These are phyloP conservation scores for Ariolimax columbianus DNA, from an alignment of 2,888 invertebrate species.

Conservation along the genomic window DNA sequence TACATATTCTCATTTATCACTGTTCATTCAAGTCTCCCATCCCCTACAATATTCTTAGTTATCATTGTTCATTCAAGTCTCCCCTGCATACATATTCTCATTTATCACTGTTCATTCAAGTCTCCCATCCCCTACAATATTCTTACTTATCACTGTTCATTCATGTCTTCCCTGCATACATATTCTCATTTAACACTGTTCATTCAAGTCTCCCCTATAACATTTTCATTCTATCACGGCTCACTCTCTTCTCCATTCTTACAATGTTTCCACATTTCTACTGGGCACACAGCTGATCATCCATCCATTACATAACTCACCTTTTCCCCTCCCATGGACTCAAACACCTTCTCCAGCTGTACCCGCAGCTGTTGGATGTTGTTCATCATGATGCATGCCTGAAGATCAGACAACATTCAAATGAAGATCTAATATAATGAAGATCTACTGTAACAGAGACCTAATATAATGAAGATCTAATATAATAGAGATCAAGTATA, in stretches of 20 bases:
- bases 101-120: too few species aligned
- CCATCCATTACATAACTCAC: constrained; percentile 58
- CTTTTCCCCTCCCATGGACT: constrained; percentile 98
- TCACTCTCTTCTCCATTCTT: not conserved
- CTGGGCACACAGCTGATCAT: not conserved
- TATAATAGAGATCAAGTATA: too few species aligned
- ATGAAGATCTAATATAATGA: too few species aligned
- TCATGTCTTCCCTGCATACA: too few species aligned
- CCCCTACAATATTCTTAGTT: not conserved
- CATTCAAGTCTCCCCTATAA: not conserved
- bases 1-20: too few species aligned
- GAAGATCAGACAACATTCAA: constrained; percentile 57
- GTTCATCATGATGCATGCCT: constrained; percentile 99
- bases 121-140: too few species aligned
- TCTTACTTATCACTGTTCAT: too few species aligned
- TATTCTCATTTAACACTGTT: too few species aligned
- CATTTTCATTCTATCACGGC: not conserved
- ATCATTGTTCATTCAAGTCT: too few species aligned
- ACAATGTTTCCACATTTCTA: not conserved
- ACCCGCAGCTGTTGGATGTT: constrained; percentile 99
- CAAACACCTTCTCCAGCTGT: constrained; percentile 99
- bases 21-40: not conserved
- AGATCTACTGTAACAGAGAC: too few species aligned
- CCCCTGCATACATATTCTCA: too few species aligned
- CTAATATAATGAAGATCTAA: too few species aligned